Percentiles rank a stretch among this genome's conserved stretches.
phyloP scores from a whole-genome alignment of 2,113 vertebrate genomes.

The Puma concolor region DNA sequence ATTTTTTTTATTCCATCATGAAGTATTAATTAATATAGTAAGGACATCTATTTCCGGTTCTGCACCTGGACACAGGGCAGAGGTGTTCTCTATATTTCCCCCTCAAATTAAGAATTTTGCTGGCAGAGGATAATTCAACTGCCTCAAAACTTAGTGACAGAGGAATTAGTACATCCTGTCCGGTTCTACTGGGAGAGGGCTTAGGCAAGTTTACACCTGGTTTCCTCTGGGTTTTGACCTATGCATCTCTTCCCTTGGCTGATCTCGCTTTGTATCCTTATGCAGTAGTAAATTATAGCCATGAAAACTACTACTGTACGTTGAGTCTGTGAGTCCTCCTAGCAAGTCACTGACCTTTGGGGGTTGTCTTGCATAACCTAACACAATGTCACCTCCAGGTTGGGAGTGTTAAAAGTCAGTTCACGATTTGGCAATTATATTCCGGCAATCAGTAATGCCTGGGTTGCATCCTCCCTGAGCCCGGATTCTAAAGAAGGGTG shows the following conservation, averaged over 20 bases:
- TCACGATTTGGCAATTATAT: background rate
- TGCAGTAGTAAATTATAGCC: background rate
- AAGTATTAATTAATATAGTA: background rate
- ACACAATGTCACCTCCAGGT: background rate
- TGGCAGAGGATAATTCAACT: background rate
- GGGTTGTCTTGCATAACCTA: background rate
- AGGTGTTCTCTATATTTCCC: background rate
- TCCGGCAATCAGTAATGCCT: background rate
- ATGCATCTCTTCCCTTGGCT: background rate
- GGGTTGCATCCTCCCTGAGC: background rate
- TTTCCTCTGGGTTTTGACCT: background rate
- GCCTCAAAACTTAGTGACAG: background rate
- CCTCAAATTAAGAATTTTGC: background rate
- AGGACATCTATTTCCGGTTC: background rate
- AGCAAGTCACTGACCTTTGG: rapidly evolving
- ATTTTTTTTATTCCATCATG: background rate
- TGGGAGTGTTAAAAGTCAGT: background rate
- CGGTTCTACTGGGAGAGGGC: background rate
- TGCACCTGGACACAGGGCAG: background rate
- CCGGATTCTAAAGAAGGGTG: background rate
- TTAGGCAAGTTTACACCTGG: background rate
- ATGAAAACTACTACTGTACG: background rate
- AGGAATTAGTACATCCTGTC: background rate
- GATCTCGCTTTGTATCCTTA: background rate
- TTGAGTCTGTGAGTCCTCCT: background rate